Conservation (phyloP, 2,888 invertebrate genomes). For the Athetis lepigone region DNA sequence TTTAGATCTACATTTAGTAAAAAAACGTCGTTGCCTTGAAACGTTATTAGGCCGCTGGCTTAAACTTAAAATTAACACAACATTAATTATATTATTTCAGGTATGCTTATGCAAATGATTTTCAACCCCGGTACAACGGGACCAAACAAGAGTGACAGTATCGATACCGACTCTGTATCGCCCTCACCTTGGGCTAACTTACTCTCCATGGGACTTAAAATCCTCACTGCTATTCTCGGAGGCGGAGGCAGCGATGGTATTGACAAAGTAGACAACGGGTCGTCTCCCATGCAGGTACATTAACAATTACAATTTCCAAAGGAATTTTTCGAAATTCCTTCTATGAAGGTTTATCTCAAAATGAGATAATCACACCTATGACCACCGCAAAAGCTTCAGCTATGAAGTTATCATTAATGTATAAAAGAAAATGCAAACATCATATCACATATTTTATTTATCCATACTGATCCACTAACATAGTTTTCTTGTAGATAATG, state of each 20-base stretch:
- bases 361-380: slow-evolving; percentile 31
- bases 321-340: slow-evolving; percentile 19
- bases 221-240: slow-evolving; percentile 95
- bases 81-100: slow-evolving; percentile 43
- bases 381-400: slow-evolving; percentile 57
- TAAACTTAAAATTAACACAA: neutral
- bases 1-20: neutral
- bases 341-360: slow-evolving; percentile 39
- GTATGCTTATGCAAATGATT: slow-evolving; percentile 95
- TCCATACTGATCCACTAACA: slow-evolving; percentile 87
- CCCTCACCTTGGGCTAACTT: slow-evolving; percentile 97
- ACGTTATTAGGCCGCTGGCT: neutral
- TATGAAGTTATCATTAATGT: slow-evolving; percentile 63
- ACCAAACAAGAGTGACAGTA: slow-evolving; percentile 95
- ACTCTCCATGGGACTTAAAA: slow-evolving; percentile 95
- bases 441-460: slow-evolving; percentile 69
- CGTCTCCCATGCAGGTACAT: slow-evolving; percentile 96
- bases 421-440: slow-evolving; percentile 64
- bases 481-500: slow-evolving; percentile 78
- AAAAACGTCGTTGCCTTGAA: neutral
- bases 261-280: slow-evolving; percentile 97
- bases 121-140: slow-evolving; percentile 93
- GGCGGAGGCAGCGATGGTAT: slow-evolving; percentile 95
- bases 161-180: slow-evolving; percentile 92
- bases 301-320: slow-evolving; percentile 33